Evolutionary conservation across 2,888 invertebrate species (phyloP).

Genomic region (Lypha dubia): DNA sequence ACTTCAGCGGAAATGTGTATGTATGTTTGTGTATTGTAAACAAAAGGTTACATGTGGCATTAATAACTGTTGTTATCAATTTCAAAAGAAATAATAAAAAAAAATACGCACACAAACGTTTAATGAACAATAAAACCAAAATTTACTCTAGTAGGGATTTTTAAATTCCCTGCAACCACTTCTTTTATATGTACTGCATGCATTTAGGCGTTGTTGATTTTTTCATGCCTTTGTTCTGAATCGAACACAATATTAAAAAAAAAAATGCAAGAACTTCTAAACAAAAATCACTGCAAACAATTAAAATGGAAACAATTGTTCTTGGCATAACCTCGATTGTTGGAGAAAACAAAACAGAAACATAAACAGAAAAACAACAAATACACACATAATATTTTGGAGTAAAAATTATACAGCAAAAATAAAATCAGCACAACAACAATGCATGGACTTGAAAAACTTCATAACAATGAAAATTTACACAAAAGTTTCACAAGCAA

Average conservation of each 20-base stretch:
- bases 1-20: neutral
- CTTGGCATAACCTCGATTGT: constrained; percentile 71
- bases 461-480: constrained; percentile 49
- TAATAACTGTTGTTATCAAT: constrained; percentile 31
- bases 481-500: constrained; percentile 13
- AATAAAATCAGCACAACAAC: constrained; percentile 12
- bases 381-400: constrained; percentile 34
- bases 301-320: constrained; percentile 61
- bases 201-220: constrained; percentile 57
- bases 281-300: constrained; percentile 38
- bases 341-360: constrained; percentile 39
- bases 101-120: neutral
- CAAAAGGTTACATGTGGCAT: neutral
- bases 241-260: neutral
- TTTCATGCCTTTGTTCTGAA: neutral
- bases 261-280: neutral
- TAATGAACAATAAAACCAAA: neutral
- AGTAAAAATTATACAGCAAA: constrained; percentile 8
- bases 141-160: constrained; percentile 29
- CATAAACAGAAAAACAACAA: no score
- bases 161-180: constrained; percentile 12
- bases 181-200: constrained; percentile 46
- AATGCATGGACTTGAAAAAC: constrained; percentile 19
- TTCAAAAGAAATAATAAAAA: neutral
- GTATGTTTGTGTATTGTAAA: neutral